A percentile compares a stretch with the other conserved stretches of the same genome.
phyloP scores from a whole-genome alignment of 1,140 invertebrate species.

The Drosophila nikananu region DNA sequence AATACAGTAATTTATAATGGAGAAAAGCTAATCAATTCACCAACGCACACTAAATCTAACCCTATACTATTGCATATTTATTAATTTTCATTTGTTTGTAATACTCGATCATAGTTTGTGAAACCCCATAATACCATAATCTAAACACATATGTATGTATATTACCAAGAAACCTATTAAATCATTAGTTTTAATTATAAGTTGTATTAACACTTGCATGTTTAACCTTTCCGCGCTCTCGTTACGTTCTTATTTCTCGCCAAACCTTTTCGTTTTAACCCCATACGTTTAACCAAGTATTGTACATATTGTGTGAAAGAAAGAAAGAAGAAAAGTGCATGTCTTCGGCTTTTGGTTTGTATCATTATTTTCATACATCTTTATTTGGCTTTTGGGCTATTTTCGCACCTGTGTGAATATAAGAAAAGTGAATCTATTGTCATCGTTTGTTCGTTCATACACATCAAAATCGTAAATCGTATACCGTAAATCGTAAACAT shows the following conservation, averaged over 20 bases:
- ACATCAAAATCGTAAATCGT: conserved; percentile 28
- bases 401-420: conserved; percentile 14
- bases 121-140: conserved; percentile 3
- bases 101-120: background rate
- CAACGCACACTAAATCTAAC: background rate
- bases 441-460: conserved; percentile 9
- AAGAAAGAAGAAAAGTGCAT: conserved; percentile 16
- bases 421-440: conserved; percentile 40
- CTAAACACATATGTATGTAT: background rate
- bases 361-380: conserved; percentile 17
- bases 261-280: background rate
- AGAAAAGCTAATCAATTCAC: background rate
- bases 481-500: conserved; percentile 23
- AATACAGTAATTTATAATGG: background rate
- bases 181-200: background rate
- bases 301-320: conserved; percentile 12
- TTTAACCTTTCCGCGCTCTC: conserved; percentile 18
- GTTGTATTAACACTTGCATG: conserved; percentile 18
- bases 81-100: background rate
- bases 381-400: conserved; percentile 52
- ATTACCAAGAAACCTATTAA: background rate
- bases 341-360: conserved; percentile 4
- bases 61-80: background rate
- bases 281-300: conserved; percentile 1
- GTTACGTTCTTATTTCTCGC: conserved; percentile 13